Conservation (phyloP, 2,888 invertebrate genomes). For the Plebejus melissa region DNA sequence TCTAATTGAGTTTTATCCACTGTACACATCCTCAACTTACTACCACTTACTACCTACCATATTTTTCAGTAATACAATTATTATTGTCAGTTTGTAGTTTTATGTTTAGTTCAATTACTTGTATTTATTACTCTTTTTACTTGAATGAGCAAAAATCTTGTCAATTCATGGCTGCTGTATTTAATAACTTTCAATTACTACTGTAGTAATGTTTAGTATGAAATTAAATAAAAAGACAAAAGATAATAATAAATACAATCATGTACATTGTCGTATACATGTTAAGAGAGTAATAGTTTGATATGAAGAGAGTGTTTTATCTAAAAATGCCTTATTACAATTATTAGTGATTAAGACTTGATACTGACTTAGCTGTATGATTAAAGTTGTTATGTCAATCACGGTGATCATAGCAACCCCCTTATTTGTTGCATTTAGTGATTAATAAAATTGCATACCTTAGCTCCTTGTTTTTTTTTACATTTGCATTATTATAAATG, state of each 20-base stretch:
- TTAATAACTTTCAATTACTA: conserved; percentile 65
- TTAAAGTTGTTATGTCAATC: conserved; percentile 63
- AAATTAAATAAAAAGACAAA: conserved; percentile 60
- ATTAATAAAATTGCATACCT: conserved; percentile 78
- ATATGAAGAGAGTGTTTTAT: conserved; percentile 75
- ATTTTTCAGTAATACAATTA: too few species aligned
- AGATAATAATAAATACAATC: conserved; percentile 58
- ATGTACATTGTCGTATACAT: conserved; percentile 58
- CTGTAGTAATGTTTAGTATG: conserved; percentile 55
- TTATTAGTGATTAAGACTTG: conserved; percentile 74
- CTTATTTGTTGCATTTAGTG: conserved; percentile 79
- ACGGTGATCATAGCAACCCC: conserved; percentile 65
- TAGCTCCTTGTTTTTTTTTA: conserved; percentile 54
- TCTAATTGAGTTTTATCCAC: background rate
- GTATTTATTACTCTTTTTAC: conserved; percentile 1
- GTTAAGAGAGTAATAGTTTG: conserved; percentile 73
- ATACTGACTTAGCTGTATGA: conserved; percentile 73
- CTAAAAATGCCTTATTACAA: conserved; percentile 78
- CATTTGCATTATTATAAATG: conserved; percentile 34
- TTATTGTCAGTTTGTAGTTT: background rate
- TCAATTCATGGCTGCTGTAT: conserved; percentile 70
- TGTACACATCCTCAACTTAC: background rate
- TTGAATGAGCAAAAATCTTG: conserved; percentile 41
- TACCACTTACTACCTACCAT: background rate
- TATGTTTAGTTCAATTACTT: background rate